Conservation (phyloP, 2,113 vertebrate species). For the Mesocricetus auratus region DNA sequence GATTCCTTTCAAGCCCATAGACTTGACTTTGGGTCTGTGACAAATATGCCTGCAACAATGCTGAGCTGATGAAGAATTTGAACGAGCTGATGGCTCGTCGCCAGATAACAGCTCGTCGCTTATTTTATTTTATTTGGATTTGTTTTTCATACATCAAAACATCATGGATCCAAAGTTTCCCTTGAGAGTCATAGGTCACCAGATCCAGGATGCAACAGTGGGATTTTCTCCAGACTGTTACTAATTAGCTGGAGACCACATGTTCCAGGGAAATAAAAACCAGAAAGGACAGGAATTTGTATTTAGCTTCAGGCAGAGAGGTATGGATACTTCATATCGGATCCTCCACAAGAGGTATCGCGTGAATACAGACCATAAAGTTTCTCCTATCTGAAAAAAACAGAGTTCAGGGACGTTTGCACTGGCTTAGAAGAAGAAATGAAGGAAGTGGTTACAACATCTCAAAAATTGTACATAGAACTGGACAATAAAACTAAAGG, state of each 20-base stretch:
- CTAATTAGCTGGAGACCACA: constrained; percentile 72
- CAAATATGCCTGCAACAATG: constrained; percentile 43
- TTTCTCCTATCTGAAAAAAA: constrained; percentile 18
- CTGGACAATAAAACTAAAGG: neutral
- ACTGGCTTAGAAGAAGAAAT: neutral
- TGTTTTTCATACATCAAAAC: constrained; percentile 76
- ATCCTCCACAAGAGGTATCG: neutral
- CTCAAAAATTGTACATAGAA: neutral
- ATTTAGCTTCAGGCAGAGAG: constrained; percentile 51
- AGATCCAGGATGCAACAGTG: constrained; percentile 67
- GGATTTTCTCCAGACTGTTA: constrained; percentile 77
- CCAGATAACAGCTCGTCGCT: constrained; percentile 63
- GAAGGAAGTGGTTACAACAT: neutral
- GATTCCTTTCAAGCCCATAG: constrained; percentile 41
- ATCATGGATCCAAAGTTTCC: constrained; percentile 71
- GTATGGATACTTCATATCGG: neutral
- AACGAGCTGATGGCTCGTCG: constrained; percentile 43
- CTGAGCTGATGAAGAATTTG: constrained; percentile 58
- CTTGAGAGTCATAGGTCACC: constrained; percentile 70
- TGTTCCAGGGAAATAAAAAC: constrained; percentile 75
- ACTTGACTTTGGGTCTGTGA: constrained; percentile 63
- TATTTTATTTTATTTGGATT: constrained; percentile 77
- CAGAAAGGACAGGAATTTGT: constrained; percentile 75
- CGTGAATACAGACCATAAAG: neutral
- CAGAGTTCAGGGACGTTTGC: neutral